A percentile compares a stretch with the other conserved stretches of the same genome.
Conservation (phyloP, 2,888 invertebrate species). For the Prostheceraeus crozeri region DNA sequence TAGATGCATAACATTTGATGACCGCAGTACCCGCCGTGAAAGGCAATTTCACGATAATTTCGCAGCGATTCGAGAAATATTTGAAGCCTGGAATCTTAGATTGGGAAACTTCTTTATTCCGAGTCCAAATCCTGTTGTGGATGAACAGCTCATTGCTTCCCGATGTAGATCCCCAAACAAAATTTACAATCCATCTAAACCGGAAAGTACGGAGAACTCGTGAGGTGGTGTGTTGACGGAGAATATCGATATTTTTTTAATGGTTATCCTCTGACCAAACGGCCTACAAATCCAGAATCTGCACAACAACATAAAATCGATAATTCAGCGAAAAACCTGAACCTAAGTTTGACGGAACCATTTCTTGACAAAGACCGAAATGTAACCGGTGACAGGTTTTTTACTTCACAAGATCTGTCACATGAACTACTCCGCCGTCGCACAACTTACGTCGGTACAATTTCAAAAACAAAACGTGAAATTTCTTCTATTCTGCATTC, state of each 20-base stretch:
- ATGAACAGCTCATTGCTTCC: too few relatives aligned
- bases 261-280: slow-evolving; percentile 23
- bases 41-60: too few relatives aligned
- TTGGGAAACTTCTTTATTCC: too few relatives aligned
- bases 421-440: slow-evolving; percentile 11
- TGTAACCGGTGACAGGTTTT: slow-evolving; percentile 26
- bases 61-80: too few relatives aligned
- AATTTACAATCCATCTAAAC: too few relatives aligned
- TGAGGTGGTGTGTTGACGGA: slow-evolving; percentile 18
- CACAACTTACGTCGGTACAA: slow-evolving; percentile 19
- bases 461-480: slow-evolving; percentile 10
- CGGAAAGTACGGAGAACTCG: slow-evolving; percentile 14
- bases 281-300: slow-evolving; percentile 12
- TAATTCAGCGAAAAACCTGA: slow-evolving; percentile 27
- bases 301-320: slow-evolving; percentile 11
- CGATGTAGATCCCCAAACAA: too few relatives aligned
- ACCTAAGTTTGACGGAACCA: slow-evolving; percentile 24
- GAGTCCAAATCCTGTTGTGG: too few relatives aligned
- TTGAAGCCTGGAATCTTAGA: too few relatives aligned
- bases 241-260: slow-evolving; percentile 18
- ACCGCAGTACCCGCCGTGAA: too few relatives aligned
- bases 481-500: slow-evolving; percentile 22
- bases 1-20: too few relatives aligned
- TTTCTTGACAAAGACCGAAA: slow-evolving; percentile 25
- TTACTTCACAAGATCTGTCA: slow-evolving; percentile 17